A percentile compares a stretch with the other conserved stretches of the same genome.
phyloP scores from a whole-genome alignment of 2,113 vertebrate species.

The Microtus ochrogaster region DNA sequence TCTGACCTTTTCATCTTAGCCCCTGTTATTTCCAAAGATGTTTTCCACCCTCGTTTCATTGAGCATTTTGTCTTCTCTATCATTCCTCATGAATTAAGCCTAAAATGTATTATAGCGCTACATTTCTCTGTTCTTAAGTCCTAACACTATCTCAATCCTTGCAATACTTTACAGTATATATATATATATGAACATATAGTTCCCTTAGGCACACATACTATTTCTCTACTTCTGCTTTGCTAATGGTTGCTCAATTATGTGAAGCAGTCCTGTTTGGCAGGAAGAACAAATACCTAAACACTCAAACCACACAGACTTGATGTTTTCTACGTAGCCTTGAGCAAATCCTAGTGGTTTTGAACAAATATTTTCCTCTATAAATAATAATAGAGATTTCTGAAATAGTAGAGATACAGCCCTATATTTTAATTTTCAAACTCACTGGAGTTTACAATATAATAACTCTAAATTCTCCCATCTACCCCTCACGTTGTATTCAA shows the following conservation, averaged over 20 bases:
- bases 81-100: no score
- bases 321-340: not conserved
- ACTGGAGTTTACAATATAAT: conserved; percentile 11
- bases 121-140: no score
- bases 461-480: not conserved
- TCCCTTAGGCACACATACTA: not conserved
- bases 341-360: not conserved
- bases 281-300: not conserved
- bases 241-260: not conserved
- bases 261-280: not conserved
- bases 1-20: no score
- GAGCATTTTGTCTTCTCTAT: no score
- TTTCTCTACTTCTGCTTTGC: not conserved
- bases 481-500: not conserved
- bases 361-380: not conserved
- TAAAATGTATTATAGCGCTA: no score
- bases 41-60: no score
- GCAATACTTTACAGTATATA: no score
- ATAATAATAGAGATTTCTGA: not conserved
- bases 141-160: no score
- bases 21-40: no score
- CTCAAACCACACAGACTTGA: not conserved
- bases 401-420: not conserved
- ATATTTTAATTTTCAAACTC: not conserved
- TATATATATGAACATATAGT: not conserved